Conservation (phyloP, 1,140 invertebrate genomes). For the Meloidogyne hapla region DNA sequence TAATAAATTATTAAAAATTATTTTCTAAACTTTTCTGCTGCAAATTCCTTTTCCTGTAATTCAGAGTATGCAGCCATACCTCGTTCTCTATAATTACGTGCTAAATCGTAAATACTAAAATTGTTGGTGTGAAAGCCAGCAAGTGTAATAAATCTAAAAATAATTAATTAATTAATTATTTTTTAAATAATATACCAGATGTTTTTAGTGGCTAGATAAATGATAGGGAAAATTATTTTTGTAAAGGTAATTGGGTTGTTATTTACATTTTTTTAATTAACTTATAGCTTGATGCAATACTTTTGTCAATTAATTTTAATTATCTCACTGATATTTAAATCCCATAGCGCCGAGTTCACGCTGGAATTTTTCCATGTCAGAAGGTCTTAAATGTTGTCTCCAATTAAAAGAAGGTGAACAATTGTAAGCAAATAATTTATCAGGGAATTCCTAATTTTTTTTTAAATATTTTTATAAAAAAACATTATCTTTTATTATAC, state of each 20-base stretch:
- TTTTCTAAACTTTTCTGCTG: slow-evolving; percentile 51
- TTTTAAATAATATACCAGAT: too few relatives aligned
- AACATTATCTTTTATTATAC: slow-evolving; percentile 11
- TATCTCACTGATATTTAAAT: slow-evolving; percentile 64
- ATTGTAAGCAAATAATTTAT: slow-evolving; percentile 65
- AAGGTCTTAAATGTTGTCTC: slow-evolving; percentile 62
- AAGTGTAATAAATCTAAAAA: slow-evolving; percentile 63
- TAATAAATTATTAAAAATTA: not conserved
- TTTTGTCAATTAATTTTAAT: too few relatives aligned
- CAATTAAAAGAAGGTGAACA: slow-evolving; percentile 66
- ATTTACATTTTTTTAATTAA: too few relatives aligned
- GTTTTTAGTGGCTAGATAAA: too few relatives aligned
- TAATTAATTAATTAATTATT: not conserved
- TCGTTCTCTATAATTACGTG: slow-evolving; percentile 57
- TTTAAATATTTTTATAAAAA: too few relatives aligned
- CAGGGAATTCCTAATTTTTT: slow-evolving; percentile 62
- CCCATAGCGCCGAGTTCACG: slow-evolving; percentile 64
- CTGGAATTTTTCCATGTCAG: slow-evolving; percentile 65
- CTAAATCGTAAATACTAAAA: slow-evolving; percentile 64
- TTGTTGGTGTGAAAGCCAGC: slow-evolving; percentile 65
- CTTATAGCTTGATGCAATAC: too few relatives aligned
- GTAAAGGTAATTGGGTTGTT: too few relatives aligned
- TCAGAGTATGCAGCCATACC: slow-evolving; percentile 65
- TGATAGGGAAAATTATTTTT: too few relatives aligned
- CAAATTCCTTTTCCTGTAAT: slow-evolving; percentile 64